Conservation (phyloP, 2,797 vertebrate genomes). For the Craterocephalus amniculus region DNA sequence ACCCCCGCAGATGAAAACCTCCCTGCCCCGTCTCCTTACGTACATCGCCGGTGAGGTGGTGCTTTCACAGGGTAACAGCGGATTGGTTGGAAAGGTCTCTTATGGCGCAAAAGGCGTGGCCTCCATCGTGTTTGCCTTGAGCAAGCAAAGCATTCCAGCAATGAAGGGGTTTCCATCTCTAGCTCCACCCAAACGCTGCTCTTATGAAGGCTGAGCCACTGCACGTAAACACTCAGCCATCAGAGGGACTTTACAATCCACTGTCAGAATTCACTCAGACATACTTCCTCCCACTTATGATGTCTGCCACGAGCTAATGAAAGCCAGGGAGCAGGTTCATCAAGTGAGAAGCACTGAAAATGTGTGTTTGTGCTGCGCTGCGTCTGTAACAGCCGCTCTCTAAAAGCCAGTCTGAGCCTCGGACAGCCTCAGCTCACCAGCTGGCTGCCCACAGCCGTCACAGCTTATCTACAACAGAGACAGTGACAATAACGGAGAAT, state of each 20-base stretch:
- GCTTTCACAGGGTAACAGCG: constrained; percentile 85
- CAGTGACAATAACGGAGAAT: constrained; percentile 44
- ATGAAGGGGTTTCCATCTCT: constrained; percentile 77
- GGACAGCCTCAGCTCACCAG: constrained; percentile 48
- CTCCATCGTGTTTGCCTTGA: constrained; percentile 56
- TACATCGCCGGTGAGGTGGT: constrained; percentile 76
- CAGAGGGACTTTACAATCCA: constrained; percentile 45
- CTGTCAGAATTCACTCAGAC: constrained; percentile 44
- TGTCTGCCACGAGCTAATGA: constrained; percentile 9
- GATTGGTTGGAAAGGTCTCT: constrained; percentile 81
- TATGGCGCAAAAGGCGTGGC: constrained; percentile 65
- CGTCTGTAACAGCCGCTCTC: constrained; percentile 46
- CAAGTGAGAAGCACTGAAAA: constrained; percentile 32
- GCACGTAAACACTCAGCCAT: constrained; percentile 41
- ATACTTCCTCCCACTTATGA: constrained; percentile 40
- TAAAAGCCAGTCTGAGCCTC: constrained; percentile 48
- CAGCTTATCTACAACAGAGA: constrained; percentile 69
- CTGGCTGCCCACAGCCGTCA: constrained; percentile 60
- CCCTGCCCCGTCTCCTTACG: constrained; percentile 65
- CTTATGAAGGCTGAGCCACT: constrained; percentile 49
- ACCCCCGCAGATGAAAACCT: not conserved
- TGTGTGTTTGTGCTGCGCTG: constrained; percentile 46
- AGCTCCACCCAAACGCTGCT: constrained; percentile 48
- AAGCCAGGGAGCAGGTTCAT: constrained; percentile 47
- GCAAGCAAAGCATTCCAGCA: constrained; percentile 84